A percentile compares a stretch with the other conserved stretches of the same genome.
These are phyloP conservation scores for Andinoacara biseriatus DNA, from an alignment of 2,113 vertebrate genomes.

Conservation along the genomic window DNA sequence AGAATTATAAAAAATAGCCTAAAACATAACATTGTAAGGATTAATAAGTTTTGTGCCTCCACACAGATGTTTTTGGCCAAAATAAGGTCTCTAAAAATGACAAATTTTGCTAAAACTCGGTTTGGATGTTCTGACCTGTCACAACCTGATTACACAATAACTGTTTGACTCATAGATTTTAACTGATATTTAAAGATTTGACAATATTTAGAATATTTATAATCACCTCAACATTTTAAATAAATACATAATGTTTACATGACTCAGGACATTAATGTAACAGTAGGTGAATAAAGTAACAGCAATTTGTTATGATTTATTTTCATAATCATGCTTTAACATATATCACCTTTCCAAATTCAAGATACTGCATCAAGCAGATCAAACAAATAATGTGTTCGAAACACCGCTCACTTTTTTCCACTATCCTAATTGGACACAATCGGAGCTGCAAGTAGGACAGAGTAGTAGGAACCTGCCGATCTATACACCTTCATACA, in stretches of 20 bases:
- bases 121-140: neutral
- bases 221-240: neutral
- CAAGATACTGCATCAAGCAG: neutral
- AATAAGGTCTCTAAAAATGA: no score
- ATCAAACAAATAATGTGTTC: slow-evolving; percentile 81
- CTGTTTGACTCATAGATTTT: neutral
- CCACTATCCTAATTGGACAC: slow-evolving; percentile 43
- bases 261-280: neutral
- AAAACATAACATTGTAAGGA: no score
- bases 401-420: slow-evolving; percentile 48
- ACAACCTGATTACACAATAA: neutral
- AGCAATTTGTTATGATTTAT: neutral
- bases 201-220: neutral
- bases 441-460: slow-evolving; percentile 60
- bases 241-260: neutral
- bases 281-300: neutral
- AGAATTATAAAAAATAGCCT: neutral
- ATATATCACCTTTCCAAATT: neutral
- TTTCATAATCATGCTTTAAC: neutral
- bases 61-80: no score
- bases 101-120: no score
- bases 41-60: neutral
- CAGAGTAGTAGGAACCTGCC: slow-evolving; percentile 35
- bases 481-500: slow-evolving; percentile 16
- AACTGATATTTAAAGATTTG: neutral